phyloP scores from a whole-genome alignment of 2,888 invertebrate species.

The Pristionchus japonicus region DNA sequence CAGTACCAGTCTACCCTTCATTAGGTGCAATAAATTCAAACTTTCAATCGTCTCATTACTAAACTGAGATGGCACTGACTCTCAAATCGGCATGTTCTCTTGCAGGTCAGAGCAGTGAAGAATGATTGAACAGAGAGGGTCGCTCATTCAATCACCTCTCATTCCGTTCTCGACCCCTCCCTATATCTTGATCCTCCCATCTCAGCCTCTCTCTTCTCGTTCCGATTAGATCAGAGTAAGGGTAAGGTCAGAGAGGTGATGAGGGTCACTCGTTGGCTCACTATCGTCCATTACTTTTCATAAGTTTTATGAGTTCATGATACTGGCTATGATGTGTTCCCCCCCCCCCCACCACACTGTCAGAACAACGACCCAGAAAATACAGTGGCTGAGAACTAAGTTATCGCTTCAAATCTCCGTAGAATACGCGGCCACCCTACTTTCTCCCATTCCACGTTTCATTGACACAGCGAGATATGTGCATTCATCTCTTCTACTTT shows the following conservation, averaged over 20 bases:
- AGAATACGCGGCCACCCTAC: neutral
- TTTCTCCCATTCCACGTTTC: constrained; percentile 10
- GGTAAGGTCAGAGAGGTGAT: constrained; percentile 1
- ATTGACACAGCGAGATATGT: neutral
- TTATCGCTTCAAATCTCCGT: neutral
- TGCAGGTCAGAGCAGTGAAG: neutral
- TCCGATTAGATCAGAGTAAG: constrained; percentile 5
- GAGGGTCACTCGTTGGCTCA: neutral
- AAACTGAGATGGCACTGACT: neutral
- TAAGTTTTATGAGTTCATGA: no score
- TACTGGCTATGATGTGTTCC: no score
- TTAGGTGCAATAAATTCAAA: neutral
- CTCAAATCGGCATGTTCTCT: neutral
- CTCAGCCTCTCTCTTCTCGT: neutral
- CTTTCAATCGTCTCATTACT: neutral
- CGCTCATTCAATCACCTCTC: neutral
- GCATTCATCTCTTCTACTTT: neutral
- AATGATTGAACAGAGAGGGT: neutral
- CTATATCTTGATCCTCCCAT: constrained; percentile 27
- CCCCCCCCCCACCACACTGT: neutral
- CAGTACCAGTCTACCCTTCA: neutral
- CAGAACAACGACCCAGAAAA: no score
- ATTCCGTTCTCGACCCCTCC: constrained; percentile 1
- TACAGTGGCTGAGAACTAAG: neutral
- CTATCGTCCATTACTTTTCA: neutral